Evolutionary conservation across 2,797 vertebrate species (phyloP).

Genomic region (Emydoidea blandingii): DNA sequence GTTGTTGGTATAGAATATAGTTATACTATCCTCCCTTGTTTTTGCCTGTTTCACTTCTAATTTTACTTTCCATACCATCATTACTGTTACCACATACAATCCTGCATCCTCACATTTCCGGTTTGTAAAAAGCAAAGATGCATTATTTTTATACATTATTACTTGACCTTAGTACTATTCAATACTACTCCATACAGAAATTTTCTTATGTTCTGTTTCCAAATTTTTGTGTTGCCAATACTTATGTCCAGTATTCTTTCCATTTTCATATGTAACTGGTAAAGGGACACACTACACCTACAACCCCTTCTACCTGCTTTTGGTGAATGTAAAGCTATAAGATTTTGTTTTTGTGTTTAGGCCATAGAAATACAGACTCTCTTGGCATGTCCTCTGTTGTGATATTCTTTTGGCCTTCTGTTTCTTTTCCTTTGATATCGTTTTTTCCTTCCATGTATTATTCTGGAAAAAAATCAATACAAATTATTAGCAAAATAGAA

Average conservation of each 20-base stretch:
- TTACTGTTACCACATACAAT: neutral
- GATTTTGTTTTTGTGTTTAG: neutral
- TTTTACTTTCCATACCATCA: neutral
- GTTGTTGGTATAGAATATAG: neutral
- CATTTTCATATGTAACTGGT: neutral
- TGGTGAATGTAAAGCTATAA: too few relatives aligned
- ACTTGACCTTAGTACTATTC: neutral
- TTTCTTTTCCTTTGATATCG: neutral
- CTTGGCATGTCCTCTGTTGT: neutral
- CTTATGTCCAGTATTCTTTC: neutral
- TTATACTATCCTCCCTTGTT: neutral
- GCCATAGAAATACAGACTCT: neutral
- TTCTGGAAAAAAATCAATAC: neutral
- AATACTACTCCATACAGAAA: neutral
- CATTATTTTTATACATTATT: neutral
- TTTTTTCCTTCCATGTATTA: conserved; percentile 3
- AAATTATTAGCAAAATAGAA: neutral
- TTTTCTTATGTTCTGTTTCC: neutral
- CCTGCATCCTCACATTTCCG: neutral
- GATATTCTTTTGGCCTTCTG: neutral
- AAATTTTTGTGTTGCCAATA: neutral
- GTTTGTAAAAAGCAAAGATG: neutral
- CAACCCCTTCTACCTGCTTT: neutral
- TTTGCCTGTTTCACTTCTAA: neutral
- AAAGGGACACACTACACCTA: neutral